Percentiles rank a stretch among this genome's conserved stretches.
Evolutionary conservation across 2,113 vertebrate species (phyloP).

Genomic region (Symphodus melops): DNA sequence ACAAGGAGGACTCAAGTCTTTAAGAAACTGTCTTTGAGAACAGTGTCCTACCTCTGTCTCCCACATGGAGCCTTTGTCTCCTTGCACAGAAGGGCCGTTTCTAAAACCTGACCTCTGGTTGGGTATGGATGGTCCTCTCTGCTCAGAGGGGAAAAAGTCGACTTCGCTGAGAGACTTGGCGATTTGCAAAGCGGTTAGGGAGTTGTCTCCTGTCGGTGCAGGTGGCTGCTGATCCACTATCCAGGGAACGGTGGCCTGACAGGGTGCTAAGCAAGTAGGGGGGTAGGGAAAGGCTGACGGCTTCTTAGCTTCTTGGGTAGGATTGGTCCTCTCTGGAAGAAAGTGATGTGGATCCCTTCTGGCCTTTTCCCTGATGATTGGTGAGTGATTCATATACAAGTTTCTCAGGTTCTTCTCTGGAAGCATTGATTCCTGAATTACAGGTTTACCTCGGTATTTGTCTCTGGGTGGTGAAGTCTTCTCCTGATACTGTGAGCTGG

Average conservation of each 20-base stretch:
- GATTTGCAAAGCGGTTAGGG: constrained; percentile 82
- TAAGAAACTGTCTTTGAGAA: neutral
- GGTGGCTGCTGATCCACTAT: constrained; percentile 47
- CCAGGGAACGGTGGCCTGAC: constrained; percentile 70
- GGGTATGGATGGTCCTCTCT: constrained; percentile 41
- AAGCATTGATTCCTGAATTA: constrained; percentile 62
- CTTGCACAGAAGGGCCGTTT: constrained; percentile 66
- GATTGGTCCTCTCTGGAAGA: constrained; percentile 62
- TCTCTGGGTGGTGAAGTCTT: constrained; percentile 63
- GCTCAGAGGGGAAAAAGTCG: constrained; percentile 68
- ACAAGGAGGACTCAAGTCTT: neutral
- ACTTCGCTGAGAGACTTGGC: constrained; percentile 84
- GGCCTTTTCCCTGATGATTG: constrained; percentile 64
- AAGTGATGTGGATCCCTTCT: constrained; percentile 62
- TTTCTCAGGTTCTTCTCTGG: constrained; percentile 71
- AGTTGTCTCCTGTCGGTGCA: constrained; percentile 81
- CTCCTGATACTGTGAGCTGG: constrained; percentile 63
- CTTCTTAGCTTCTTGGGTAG: constrained; percentile 40
- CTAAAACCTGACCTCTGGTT: constrained; percentile 59
- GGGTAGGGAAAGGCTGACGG: constrained; percentile 70
- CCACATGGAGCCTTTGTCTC: constrained; percentile 71
- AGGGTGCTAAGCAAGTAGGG: constrained; percentile 42
- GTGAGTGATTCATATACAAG: constrained; percentile 76
- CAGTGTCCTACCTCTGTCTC: constrained; percentile 77
- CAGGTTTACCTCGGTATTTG: constrained; percentile 57